Evolutionary conservation across 2,888 invertebrate species (phyloP), one percentile per base, ranked within the genome.

Genomic region (Rhagonycha fulva): DNA sequence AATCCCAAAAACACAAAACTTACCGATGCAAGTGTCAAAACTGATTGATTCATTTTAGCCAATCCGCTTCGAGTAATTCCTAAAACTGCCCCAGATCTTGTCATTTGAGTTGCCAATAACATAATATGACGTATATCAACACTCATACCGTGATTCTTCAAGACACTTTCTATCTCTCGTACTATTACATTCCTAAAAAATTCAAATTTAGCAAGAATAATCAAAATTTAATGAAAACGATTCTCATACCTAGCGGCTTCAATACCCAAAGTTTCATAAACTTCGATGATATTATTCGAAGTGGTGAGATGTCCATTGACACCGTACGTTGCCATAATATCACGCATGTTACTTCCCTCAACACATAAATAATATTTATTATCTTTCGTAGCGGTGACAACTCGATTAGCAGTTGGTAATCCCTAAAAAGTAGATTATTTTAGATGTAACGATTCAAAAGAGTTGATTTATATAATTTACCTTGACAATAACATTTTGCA

Each of bases 21-120:
- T 89, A 95, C 95, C 83, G 99, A 99, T 75, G 99, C 99, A 85
- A 99, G 90, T 91, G 99, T 98, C 75, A 99, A 93, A 26, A 99
- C 98, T 79, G 98, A 98, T 88, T 99, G 99, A 88, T 99, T 98
- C 98, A 99, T 99, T 88, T 98, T 95, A 1, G 98, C 97, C 83
- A 99, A 90, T 0, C 99, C 99, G 88, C 98, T 96, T 11, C 99
- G 90, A 0, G 99, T 99, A 85, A 99, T 99, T 78, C 99, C 99
- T 70, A 98, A 90, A 68, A 99, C 98, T 90, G 99, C 98, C 2
- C 99, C 99, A 78, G 97, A 91, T 82, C 96, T 97, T 0, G 98
- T 98, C 99, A 99, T 99, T 87, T 99, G 93, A 84, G 98, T 99
- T 67, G 99, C 98, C 70, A 99, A 91, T 79, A 99, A 90, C 95